Base-by-base conservation (phyloP, 2,888 invertebrate genomes). In the Heliconius aoede region DNA sequence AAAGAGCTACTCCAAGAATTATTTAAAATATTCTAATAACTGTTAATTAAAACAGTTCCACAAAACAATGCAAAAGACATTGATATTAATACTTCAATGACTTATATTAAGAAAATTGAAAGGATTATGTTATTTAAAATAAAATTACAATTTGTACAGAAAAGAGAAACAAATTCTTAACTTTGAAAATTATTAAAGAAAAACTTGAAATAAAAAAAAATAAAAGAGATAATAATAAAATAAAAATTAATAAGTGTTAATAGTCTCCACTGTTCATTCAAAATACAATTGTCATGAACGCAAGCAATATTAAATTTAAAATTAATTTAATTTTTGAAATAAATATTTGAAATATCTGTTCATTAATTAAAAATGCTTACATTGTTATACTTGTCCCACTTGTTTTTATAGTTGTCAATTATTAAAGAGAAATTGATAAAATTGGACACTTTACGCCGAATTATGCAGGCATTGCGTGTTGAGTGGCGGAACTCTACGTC, bases 211-310 rank as follows among this genome's bases (percentile, higher is more conserved):
- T 4, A 8, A 55, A n/a, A 0, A 11, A 58, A 58, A 58, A 24
- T 24, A 58, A 58, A 58, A 58, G 58, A 58, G 13, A 24, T 58
- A 58, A 26, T 58, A 4, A 58, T 24, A 24, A 24, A 58, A 24
- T 58, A 15, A 15, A 26, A 60, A 60, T 26, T 26, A 2, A 60
- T 26, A 60, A 60, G 7, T 26, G 26, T 46, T 46, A 24, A 55
- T 55, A 24, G 15, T 26, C 24, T 26, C 26, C 15, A 26, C n/a
- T 36, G 24, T 64, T 24, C 36, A 40, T 61, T 40, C 32, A 36
- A 60, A 18, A 58, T 26, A 15, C 26, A 60, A 5, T 60, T 72
- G 73, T 74, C 73, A 74, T 74, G 73, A 74, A 67, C 28, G 13
- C 8, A 55, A 26, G 40, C 36, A 67, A 30, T 28, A 40, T 55